Evolutionary conservation across 2,113 vertebrate genomes (phyloP), one percentile per base, ranked within the genome.

Genomic region (Psittacus erithacus): DNA sequence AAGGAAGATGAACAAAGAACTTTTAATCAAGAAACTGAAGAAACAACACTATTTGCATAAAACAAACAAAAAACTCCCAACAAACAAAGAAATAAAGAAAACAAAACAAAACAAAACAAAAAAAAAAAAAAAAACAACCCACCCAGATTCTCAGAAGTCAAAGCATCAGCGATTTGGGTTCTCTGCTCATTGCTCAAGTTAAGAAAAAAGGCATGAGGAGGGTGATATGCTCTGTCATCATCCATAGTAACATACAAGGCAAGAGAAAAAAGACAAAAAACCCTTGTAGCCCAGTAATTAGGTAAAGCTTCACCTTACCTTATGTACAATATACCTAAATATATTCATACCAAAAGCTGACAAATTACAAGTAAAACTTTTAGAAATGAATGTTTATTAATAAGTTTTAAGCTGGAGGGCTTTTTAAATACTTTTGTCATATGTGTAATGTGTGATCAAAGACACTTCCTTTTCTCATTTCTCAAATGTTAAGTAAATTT

Each of bases 361-460:
- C 10, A 96, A 73, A 96, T 77, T 77, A 81, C 55, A 94, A 97
- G 55, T 33, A 95, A 96, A 97, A 96, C n/a, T 92, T 96, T 93
- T 63, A 95, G 97, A 96, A 96, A 23, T 55, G 41, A 94, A 86
- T 44, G 63, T 95, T 96, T 82, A 86, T 97, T 91, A 97, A 88
- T 83, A 97, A 82, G 31, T 75, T 96, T 95, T 95, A 91, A 91
- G 81, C 74, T 91, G 11, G 10, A 82, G 68, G 89, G 73, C 33
- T 43, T 96, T 97, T 92, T 86, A 74, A 82, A 88, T 94, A 87
- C 93, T 95, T 97, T 94, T 96, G 93, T 96, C 94, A 93, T 95
- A 93, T 92, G 85, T 86, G 85, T 60, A 96, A 82, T 69, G 53
- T 73, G 87, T 86, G 94, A 98, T 96, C 97, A 97, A 97, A 98